Conservation (phyloP, 2,888 invertebrate genomes). For the Tenthredo amoena region DNA sequence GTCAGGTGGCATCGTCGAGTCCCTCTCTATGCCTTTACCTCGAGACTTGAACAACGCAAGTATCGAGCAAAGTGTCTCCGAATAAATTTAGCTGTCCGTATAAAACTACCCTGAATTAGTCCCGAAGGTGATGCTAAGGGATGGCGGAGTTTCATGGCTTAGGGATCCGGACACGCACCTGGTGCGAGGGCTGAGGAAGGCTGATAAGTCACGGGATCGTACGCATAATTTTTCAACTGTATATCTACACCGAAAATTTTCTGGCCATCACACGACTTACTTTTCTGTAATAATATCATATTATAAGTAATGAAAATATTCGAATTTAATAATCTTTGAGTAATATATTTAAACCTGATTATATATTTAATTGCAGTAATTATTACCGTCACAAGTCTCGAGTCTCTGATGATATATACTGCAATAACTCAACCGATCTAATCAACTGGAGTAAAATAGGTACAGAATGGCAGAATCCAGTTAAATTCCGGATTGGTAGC, state of each 20-base stretch:
- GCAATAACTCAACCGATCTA: not conserved
- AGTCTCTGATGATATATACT: not conserved
- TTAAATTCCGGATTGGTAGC: slow-evolving; percentile 10
- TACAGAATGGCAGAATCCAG: slow-evolving; percentile 1
- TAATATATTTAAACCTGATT: not conserved
- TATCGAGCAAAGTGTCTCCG: slow-evolving; percentile 27
- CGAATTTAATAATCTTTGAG: not conserved
- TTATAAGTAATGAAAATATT: not conserved
- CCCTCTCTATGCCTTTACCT: not conserved
- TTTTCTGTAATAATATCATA: not conserved
- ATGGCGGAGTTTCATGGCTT: slow-evolving; percentile 19
- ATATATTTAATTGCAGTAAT: not conserved
- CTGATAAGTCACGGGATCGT: slow-evolving; percentile 32
- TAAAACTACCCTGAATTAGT: slow-evolving; percentile 38
- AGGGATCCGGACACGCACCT: slow-evolving; percentile 31
- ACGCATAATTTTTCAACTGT: slow-evolving; percentile 21
- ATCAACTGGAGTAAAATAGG: slow-evolving; percentile 15
- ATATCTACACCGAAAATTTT: not conserved
- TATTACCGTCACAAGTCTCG: not conserved
- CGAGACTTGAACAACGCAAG: not conserved
- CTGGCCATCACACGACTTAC: not conserved
- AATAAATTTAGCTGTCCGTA: not conserved
- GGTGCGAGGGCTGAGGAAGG: slow-evolving; percentile 7
- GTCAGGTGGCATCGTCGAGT: not conserved
- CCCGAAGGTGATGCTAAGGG: not conserved